Percentiles rank a stretch among this genome's conserved stretches.
Evolutionary conservation across 2,113 vertebrate genomes (phyloP).

Genomic region (Mohoua ochrocephala): DNA sequence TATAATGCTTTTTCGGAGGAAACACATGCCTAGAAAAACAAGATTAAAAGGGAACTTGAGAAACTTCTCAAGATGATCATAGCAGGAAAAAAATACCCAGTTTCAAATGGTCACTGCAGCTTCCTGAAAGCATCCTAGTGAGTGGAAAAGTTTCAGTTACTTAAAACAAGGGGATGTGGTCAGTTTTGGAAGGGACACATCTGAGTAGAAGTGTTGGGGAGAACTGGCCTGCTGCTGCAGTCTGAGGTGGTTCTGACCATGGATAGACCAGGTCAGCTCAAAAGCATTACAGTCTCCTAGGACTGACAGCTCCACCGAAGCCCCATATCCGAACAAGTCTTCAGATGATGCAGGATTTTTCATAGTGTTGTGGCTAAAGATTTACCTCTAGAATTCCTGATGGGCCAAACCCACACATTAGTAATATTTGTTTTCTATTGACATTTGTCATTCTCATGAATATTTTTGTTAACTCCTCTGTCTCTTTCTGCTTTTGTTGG

Average conservation of each 20-base stretch:
- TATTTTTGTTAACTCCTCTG: not conserved
- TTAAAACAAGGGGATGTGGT: not conserved
- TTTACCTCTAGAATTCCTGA: not conserved
- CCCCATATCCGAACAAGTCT: not conserved
- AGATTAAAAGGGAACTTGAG: not conserved
- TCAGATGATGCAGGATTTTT: not conserved
- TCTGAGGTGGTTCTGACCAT: not conserved
- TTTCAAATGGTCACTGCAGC: not conserved
- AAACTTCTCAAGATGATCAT: not conserved
- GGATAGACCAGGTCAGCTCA: fast-evolving
- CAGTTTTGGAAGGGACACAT: not conserved
- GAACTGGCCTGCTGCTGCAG: not conserved
- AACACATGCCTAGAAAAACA: not conserved
- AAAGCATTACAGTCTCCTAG: not conserved
- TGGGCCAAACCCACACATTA: not conserved
- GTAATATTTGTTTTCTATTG: not conserved
- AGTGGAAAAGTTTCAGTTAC: not conserved
- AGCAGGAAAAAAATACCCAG: not conserved
- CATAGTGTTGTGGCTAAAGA: fast-evolving
- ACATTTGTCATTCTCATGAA: not conserved
- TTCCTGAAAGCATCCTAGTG: not conserved
- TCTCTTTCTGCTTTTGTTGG: not conserved
- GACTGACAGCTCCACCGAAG: not conserved
- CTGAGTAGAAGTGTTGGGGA: not conserved
- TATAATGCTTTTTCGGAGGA: not conserved